Evolutionary conservation across 1,140 invertebrate genomes (phyloP).

Genomic region (Whitmania pigra): DNA sequence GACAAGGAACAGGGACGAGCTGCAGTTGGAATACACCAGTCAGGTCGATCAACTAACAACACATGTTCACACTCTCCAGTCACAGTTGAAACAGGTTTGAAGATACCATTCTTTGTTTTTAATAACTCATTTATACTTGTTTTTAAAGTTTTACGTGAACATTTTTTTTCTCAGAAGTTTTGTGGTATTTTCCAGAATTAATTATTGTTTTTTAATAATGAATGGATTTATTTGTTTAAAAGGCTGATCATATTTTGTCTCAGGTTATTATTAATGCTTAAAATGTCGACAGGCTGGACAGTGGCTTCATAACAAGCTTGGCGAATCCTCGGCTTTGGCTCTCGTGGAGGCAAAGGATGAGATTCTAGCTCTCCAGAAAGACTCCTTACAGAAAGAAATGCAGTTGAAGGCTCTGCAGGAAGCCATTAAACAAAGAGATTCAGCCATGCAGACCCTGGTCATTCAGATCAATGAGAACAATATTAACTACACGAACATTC

Average conservation of each 20-base stretch:
- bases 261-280: slow-evolving; percentile 4
- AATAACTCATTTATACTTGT: background rate
- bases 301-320: slow-evolving; percentile 22
- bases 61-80: slow-evolving; percentile 24
- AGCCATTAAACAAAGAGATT: slow-evolving; percentile 18
- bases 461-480: slow-evolving; percentile 11
- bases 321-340: slow-evolving; percentile 19
- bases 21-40: slow-evolving; percentile 23
- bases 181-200: too few relatives aligned
- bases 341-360: slow-evolving; percentile 27
- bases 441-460: slow-evolving; percentile 11
- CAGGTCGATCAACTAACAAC: slow-evolving; percentile 19
- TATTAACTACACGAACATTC: slow-evolving; percentile 1
- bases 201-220: too few relatives aligned
- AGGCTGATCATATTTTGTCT: background rate
- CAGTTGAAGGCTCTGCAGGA: slow-evolving; percentile 18
- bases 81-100: slow-evolving; percentile 25
- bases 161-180: background rate
- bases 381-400: slow-evolving; percentile 18
- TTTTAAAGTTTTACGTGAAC: background rate
- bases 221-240: too few relatives aligned
- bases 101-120: background rate
- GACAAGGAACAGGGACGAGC: slow-evolving; percentile 24
- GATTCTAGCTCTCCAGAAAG: slow-evolving; percentile 23
- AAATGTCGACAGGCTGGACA: slow-evolving; percentile 21